These are phyloP conservation scores for Zaprionus ghesquierei DNA, from an alignment of 1,140 invertebrate species.

Conservation along the genomic window DNA sequence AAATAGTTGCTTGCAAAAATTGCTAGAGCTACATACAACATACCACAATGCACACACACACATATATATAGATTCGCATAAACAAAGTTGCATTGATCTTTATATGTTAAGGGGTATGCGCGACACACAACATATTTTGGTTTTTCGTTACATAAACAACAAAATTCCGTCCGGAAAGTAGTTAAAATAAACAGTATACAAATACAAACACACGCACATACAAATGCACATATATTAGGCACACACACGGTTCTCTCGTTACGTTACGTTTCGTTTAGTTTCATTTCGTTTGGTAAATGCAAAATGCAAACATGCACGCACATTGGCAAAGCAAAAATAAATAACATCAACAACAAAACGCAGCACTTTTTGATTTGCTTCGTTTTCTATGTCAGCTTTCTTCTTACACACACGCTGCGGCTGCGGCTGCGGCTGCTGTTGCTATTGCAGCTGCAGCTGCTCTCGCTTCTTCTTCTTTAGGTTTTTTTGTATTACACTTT, in stretches of 20 bases:
- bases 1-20: neutral
- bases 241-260: slow-evolving; percentile 12
- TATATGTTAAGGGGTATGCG: neutral
- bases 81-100: neutral
- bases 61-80: neutral
- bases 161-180: slow-evolving; percentile 17
- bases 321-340: slow-evolving; percentile 16
- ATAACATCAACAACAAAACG: slow-evolving; percentile 19
- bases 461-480: slow-evolving; percentile 32
- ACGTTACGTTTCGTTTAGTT: neutral
- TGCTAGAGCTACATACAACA: too few species aligned
- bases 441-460: slow-evolving; percentile 32
- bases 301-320: slow-evolving; percentile 18
- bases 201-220: slow-evolving; percentile 9
- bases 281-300: slow-evolving; percentile 22
- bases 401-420: slow-evolving; percentile 15
- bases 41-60: neutral
- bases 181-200: slow-evolving; percentile 46
- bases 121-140: neutral
- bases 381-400: slow-evolving; percentile 35
- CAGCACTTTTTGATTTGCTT: slow-evolving; percentile 23
- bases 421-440: slow-evolving; percentile 15
- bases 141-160: slow-evolving; percentile 48
- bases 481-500: slow-evolving; percentile 55
- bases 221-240: neutral